phyloP scores from a whole-genome alignment of 2,888 invertebrate species.

The Vanessa cardui region DNA sequence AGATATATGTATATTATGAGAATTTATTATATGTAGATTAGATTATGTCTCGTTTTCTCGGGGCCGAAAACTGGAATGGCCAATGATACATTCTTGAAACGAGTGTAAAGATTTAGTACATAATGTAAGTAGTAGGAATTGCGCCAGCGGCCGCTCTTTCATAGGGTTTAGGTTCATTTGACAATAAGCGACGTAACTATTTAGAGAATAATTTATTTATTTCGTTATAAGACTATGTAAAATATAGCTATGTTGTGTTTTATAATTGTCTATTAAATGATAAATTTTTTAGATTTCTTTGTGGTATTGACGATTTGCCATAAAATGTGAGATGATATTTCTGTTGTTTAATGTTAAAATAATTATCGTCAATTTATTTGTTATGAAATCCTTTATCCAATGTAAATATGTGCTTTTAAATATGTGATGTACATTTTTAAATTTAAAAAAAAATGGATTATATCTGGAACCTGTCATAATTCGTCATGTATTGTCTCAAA shows the following conservation, averaged over 20 bases:
- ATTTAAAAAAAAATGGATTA: conserved; percentile 47
- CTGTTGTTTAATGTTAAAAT: conserved; percentile 69
- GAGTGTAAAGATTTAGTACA: conserved; percentile 64
- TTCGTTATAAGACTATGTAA: conserved; percentile 80
- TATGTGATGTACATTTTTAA: conserved; percentile 58
- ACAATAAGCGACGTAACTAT: conserved; percentile 77
- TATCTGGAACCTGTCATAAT: conserved; percentile 27
- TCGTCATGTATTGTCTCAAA: conserved; percentile 7
- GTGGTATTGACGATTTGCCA: conserved; percentile 76
- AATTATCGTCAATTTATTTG: conserved; percentile 55
- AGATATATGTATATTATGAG: conserved; percentile 36
- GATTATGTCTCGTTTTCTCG: not conserved
- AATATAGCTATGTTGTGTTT: conserved; percentile 79
- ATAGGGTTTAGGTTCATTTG: conserved; percentile 71
- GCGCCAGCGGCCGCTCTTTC: conserved; percentile 45
- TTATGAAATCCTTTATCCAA: conserved; percentile 51
- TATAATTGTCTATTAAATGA: conserved; percentile 74
- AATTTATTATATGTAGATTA: conserved; percentile 16
- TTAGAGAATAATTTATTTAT: conserved; percentile 79
- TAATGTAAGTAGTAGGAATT: conserved; percentile 63
- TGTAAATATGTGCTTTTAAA: conserved; percentile 68
- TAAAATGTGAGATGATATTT: conserved; percentile 75
- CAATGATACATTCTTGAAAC: conserved; percentile 47
- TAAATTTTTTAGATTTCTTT: conserved; percentile 62
- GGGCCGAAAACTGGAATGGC: not conserved